Base-by-base conservation (phyloP, 2,888 invertebrate genomes). In the Camponotus fellah region DNA sequence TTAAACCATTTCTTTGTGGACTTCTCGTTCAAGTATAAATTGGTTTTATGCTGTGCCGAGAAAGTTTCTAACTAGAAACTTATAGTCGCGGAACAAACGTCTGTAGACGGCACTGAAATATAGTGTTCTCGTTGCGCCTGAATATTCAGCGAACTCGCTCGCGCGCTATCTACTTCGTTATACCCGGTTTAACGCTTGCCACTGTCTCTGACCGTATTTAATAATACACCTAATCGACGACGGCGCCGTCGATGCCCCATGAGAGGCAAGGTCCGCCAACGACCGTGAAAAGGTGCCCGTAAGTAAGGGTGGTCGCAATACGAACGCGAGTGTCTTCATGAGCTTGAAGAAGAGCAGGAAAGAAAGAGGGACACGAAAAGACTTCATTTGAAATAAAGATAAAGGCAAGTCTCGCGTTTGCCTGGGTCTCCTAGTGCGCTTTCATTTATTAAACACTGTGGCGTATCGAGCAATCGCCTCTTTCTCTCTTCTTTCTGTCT, bases 261-360 rank as follows among this genome's bases (percentile, higher is more conserved):
- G 89, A 64, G 77, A 84, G 26, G 72, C 77, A 80, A 85, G 80
- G 56, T 77, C 69, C 65, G 72, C 82, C 81, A 72, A 86, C 88
- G 85, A 76, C 72, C 84, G 82, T 90, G 89, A 87, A 89, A 88
- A 88, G 81, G 81, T 85, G 86, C 87, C 83, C 64, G 26, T 80
- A 69, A 71, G 79, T 71, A 49, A 72, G 46, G 34, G 21, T 17
- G 17, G n/a, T 14, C 46, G 49, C 21, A 8, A 49, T 80, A 77
- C 60, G 60, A 3, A 34, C 60, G 26, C 76, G 21, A 14, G 40
- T 75, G 26, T 26, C 43, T 76, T 72, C 64, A 53, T 32, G 37
- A 32, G 8, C 14, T 49, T 32, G n/a, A n/a, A n/a, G n/a, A 49
- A 26, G 26, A 21, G 58, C 58, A 21, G n/a, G 21, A 14, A 21